Conservation (phyloP, 2,797 vertebrate genomes). For the Dendrocincla fuliginosa region DNA sequence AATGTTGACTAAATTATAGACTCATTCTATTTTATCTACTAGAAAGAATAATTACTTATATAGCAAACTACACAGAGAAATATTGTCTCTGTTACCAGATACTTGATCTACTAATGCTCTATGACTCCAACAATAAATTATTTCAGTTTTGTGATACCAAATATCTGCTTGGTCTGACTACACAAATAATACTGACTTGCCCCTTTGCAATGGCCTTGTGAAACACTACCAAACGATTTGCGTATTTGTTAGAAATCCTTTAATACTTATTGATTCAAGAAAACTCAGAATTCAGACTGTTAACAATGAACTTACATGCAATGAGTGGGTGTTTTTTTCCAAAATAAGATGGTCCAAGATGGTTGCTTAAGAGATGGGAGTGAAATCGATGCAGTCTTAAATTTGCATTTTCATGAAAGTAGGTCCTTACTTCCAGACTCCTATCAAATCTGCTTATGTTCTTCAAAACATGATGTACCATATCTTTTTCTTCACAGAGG, state of each 20-base stretch:
- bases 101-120: background rate
- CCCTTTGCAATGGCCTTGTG: background rate
- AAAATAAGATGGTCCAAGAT: background rate
- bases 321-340: background rate
- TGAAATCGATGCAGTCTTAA: background rate
- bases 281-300: background rate
- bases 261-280: background rate
- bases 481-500: slow-evolving; percentile 7
- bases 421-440: slow-evolving; percentile 7
- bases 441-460: slow-evolving; percentile 36
- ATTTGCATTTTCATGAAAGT: slow-evolving; percentile 45
- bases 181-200: background rate
- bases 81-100: background rate
- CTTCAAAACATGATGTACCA: slow-evolving; percentile 38
- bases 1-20: background rate
- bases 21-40: background rate
- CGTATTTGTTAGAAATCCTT: background rate
- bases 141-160: background rate
- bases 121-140: background rate
- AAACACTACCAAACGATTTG: background rate
- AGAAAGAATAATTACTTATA: background rate
- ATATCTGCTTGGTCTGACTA: background rate
- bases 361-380: background rate
- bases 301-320: background rate
- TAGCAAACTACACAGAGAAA: background rate